Evolutionary conservation across 2,888 invertebrate genomes (phyloP).

Genomic region (Malachius bipustulatus): DNA sequence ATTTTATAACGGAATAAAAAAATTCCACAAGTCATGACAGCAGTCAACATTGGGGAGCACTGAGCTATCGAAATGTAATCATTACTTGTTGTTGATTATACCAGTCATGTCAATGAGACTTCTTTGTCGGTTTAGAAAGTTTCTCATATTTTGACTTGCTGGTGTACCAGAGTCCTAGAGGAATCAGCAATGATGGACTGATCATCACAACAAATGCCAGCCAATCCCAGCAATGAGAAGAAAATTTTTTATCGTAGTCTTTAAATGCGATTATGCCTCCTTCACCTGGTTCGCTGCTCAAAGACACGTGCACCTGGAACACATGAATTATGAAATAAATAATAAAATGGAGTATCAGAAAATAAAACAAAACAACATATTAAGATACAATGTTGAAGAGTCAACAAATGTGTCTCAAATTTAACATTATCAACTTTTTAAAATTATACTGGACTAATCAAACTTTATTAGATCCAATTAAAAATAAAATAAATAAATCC

Average conservation of each 20-base stretch:
- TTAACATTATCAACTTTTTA: too few relatives aligned
- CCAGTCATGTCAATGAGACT: constrained; percentile 29
- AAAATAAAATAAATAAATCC: too few relatives aligned
- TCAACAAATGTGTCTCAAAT: too few relatives aligned
- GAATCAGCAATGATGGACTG: constrained; percentile 85
- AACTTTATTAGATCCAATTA: too few relatives aligned
- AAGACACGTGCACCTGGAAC: constrained; percentile 55
- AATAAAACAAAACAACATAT: too few relatives aligned
- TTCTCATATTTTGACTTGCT: constrained; percentile 92
- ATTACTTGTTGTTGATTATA: not conserved
- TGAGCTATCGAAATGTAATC: not conserved
- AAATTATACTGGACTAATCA: too few relatives aligned
- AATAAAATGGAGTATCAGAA: too few relatives aligned
- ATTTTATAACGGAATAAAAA: constrained; percentile 22
- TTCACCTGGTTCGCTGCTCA: constrained; percentile 88
- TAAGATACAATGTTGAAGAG: too few relatives aligned
- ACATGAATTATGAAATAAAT: too few relatives aligned
- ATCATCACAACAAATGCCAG: constrained; percentile 94
- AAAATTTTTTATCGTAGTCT: constrained; percentile 93
- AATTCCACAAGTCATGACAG: constrained; percentile 10
- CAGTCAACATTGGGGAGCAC: constrained; percentile 3
- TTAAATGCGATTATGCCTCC: constrained; percentile 85
- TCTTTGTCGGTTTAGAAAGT: constrained; percentile 57
- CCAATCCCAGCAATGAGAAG: constrained; percentile 96
- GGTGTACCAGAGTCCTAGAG: constrained; percentile 86